phyloP scores from a whole-genome alignment of 2,797 vertebrate genomes.

The Intellagama lesueurii region DNA sequence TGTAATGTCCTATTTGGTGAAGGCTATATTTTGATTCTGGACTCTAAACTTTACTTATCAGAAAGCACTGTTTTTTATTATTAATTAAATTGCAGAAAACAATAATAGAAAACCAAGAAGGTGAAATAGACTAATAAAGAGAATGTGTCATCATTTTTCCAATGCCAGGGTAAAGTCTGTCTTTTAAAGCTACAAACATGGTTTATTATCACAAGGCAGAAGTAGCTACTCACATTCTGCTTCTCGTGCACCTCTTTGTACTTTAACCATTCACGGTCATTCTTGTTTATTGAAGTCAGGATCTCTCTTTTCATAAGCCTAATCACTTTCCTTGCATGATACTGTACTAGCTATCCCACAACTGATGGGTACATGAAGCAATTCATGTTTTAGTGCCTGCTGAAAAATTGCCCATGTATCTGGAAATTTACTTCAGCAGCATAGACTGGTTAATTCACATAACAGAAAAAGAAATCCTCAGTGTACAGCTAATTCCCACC shows the following conservation, averaged over 20 bases:
- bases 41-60: not conserved
- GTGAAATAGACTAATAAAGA: slow-evolving; percentile 58
- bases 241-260: slow-evolving; percentile 69
- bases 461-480: not conserved
- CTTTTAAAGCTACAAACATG: slow-evolving; percentile 52
- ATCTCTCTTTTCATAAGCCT: slow-evolving; percentile 48
- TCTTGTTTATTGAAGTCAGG: slow-evolving; percentile 63
- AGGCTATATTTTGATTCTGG: not conserved
- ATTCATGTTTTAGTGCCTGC: slow-evolving; percentile 9
- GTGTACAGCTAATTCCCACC: not conserved
- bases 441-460: not conserved
- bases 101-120: slow-evolving; percentile 44
- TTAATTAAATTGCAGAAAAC: slow-evolving; percentile 52
- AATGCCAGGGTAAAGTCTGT: slow-evolving; percentile 54
- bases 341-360: slow-evolving; percentile 50
- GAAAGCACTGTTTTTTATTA: slow-evolving; percentile 32
- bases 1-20: not conserved
- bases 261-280: slow-evolving; percentile 57
- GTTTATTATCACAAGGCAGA: slow-evolving; percentile 69
- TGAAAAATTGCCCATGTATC: slow-evolving; percentile 14
- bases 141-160: slow-evolving; percentile 55
- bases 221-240: slow-evolving; percentile 47
- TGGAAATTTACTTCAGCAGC: not conserved
- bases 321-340: slow-evolving; percentile 43
- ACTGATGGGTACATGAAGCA: slow-evolving; percentile 41